phyloP scores from a whole-genome alignment of 2,888 invertebrate genomes.

The Hydrotaea cyrtoneurina region DNA sequence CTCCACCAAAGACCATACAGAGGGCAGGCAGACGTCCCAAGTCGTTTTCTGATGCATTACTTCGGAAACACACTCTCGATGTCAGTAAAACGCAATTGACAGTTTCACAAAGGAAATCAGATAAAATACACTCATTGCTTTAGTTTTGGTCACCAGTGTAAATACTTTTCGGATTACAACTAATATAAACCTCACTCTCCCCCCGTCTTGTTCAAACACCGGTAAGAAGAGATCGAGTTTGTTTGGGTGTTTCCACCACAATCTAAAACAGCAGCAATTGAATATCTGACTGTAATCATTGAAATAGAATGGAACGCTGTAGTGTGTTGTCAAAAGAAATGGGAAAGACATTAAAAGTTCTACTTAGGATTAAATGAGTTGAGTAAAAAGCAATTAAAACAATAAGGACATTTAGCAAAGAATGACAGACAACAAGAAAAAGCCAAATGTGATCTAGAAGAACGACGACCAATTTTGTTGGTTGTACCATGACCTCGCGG shows the following conservation, averaged over 20 bases:
- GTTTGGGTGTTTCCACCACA: neutral
- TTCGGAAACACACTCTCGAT: no score
- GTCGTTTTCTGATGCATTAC: no score
- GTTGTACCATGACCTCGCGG: neutral
- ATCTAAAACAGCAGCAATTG: constrained; percentile 9
- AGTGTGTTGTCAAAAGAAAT: neutral
- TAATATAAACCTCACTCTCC: neutral
- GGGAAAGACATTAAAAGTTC: constrained; percentile 22
- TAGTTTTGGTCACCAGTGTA: neutral
- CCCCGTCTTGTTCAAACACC: no score
- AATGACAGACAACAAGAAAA: neutral
- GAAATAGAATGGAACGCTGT: neutral
- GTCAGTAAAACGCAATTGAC: no score
- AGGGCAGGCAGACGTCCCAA: no score
- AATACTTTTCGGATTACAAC: neutral
- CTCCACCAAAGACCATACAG: no score
- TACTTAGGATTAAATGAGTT: constrained; percentile 16
- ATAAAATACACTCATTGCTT: no score
- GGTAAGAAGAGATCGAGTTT: no score
- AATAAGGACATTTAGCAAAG: constrained; percentile 11
- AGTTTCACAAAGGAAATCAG: no score
- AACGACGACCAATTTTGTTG: neutral
- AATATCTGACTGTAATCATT: constrained; percentile 6
- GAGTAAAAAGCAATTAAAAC: constrained; percentile 26
- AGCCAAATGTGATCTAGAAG: neutral